These are phyloP conservation scores for Atethmia centrago DNA, from an alignment of 2,888 invertebrate species.

Conservation along the genomic window DNA sequence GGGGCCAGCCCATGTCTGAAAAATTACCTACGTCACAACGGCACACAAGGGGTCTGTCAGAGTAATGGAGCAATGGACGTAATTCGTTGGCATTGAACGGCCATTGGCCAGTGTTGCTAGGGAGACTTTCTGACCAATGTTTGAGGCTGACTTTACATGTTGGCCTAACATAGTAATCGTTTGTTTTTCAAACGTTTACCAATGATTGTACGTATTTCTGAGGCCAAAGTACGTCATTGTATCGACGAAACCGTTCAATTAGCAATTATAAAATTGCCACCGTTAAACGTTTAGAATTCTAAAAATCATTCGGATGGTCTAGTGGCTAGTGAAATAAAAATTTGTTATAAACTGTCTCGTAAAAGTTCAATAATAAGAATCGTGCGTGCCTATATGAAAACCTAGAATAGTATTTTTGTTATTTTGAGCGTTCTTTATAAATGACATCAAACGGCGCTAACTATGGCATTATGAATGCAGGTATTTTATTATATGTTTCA, in stretches of 20 bases:
- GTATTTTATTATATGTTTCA: slow-evolving; percentile 4
- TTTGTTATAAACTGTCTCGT: not conserved
- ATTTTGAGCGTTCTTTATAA: not conserved
- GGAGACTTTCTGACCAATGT: slow-evolving; percentile 39
- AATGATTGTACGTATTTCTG: slow-evolving; percentile 21
- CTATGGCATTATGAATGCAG: not conserved
- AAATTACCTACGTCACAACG: slow-evolving; percentile 41
- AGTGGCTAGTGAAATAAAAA: not conserved
- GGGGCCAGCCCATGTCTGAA: slow-evolving; percentile 37
- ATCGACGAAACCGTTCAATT: not conserved
- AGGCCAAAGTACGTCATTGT: slow-evolving; percentile 27
- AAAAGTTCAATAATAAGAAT: not conserved
- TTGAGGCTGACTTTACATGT: slow-evolving; percentile 16
- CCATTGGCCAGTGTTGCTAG: slow-evolving; percentile 48
- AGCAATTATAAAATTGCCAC: slow-evolving; percentile 24
- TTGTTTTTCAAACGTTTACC: slow-evolving; percentile 23
- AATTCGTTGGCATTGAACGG: slow-evolving; percentile 44
- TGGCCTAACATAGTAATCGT: not conserved
- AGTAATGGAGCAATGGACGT: slow-evolving; percentile 38
- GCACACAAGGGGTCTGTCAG: slow-evolving; percentile 56
- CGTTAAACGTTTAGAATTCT: not conserved
- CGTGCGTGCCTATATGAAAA: not conserved
- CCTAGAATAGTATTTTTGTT: not conserved
- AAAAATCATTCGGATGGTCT: slow-evolving; percentile 3
- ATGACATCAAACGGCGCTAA: not conserved